Evolutionary conservation across 1,140 invertebrate species (phyloP).

Genomic region (Luehdorfia chinensis): DNA sequence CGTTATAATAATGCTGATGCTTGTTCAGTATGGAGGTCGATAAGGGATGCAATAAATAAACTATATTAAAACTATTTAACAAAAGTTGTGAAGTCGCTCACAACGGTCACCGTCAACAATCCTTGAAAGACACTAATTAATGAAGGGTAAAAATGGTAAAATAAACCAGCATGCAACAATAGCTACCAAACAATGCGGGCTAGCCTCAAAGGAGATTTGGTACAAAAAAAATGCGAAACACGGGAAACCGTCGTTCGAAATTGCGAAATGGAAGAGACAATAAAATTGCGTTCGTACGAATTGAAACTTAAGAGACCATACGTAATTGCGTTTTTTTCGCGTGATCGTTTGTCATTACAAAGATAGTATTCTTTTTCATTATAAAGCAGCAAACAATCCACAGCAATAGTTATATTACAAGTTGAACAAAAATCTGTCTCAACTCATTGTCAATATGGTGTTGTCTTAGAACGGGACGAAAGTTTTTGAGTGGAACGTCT

Average conservation of each 20-base stretch:
- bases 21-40: not conserved
- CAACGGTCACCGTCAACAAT: conserved; percentile 18
- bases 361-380: too few species aligned
- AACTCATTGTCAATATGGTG: too few species aligned
- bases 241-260: conserved; percentile 18
- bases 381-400: too few species aligned
- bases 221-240: conserved; percentile 28
- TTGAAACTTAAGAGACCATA: not conserved
- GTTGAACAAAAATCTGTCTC: too few species aligned
- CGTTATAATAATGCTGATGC: too few species aligned
- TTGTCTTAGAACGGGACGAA: too few species aligned
- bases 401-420: too few species aligned
- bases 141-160: conserved; percentile 33
- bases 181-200: conserved; percentile 32
- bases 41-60: not conserved
- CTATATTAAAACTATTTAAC: not conserved
- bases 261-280: conserved; percentile 15
- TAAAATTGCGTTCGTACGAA: conserved; percentile 19
- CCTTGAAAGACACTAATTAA: conserved; percentile 38
- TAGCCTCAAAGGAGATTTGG: conserved; percentile 34
- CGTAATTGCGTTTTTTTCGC: too few species aligned
- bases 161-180: conserved; percentile 41
- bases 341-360: too few species aligned
- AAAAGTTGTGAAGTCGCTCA: not conserved
- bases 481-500: too few species aligned